Percentiles rank a stretch among this genome's conserved stretches.
Evolutionary conservation across 2,113 vertebrate species (phyloP).

Genomic region (Microtus richardsoni): DNA sequence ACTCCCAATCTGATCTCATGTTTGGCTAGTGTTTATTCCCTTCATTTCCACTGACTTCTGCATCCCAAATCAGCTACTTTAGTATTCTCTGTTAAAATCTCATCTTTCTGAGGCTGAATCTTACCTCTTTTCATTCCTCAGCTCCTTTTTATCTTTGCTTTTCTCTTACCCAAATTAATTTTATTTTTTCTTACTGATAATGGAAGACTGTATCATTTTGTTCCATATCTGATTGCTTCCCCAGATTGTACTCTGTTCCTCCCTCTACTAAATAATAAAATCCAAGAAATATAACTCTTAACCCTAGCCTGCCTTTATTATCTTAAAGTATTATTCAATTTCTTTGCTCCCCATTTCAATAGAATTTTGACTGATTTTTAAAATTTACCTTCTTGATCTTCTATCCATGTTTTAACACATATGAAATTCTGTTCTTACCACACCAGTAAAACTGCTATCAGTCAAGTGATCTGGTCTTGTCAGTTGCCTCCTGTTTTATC

Average conservation of each 20-base stretch:
- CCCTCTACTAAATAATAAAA: background rate
- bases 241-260: background rate
- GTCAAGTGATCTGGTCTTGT: background rate
- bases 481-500: slow-evolving; percentile 10
- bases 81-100: background rate
- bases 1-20: background rate
- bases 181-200: background rate
- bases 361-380: slow-evolving; percentile 40
- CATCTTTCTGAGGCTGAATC: background rate
- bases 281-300: background rate
- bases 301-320: background rate
- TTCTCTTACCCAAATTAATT: background rate
- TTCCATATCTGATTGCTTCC: background rate
- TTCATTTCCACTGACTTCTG: background rate
- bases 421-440: background rate
- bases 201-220: background rate
- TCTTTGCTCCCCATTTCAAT: background rate
- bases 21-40: background rate
- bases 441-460: background rate
- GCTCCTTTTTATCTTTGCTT: background rate
- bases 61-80: background rate
- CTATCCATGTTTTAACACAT: background rate
- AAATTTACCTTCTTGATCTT: background rate
- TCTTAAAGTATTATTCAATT: background rate
- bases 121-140: background rate